Evolutionary conservation across 1,140 invertebrate species (phyloP).

Genomic region (Anadara kagoshimensis): DNA sequence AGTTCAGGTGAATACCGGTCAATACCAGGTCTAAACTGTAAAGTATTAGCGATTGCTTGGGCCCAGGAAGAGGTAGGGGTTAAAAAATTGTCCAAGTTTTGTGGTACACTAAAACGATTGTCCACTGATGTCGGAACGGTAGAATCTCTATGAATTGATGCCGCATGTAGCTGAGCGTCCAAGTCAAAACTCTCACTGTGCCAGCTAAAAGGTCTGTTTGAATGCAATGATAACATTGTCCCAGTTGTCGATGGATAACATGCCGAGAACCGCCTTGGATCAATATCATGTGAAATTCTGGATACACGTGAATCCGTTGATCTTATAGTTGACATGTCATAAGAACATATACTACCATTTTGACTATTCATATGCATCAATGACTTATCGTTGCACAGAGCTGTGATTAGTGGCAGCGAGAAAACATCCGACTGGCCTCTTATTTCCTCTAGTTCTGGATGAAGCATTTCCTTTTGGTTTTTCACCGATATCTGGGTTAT

Average conservation of each 20-base stretch:
- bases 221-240: slow-evolving; percentile 50
- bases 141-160: slow-evolving; percentile 11
- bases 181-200: slow-evolving; percentile 69
- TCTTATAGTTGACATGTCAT: slow-evolving; percentile 62
- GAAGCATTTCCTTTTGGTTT: slow-evolving; percentile 61
- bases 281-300: slow-evolving; percentile 56
- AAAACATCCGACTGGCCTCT: slow-evolving; percentile 57
- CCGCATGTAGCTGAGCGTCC: slow-evolving; percentile 51
- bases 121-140: slow-evolving; percentile 36
- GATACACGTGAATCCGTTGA: slow-evolving; percentile 64
- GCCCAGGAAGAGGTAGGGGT: slow-evolving; percentile 44
- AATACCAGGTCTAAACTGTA: slow-evolving; percentile 29
- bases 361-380: slow-evolving; percentile 48
- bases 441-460: slow-evolving; percentile 67
- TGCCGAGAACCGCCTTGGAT: slow-evolving; percentile 61
- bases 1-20: slow-evolving; percentile 55
- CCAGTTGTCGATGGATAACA: slow-evolving; percentile 53
- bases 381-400: slow-evolving; percentile 64
- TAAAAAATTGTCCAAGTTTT: slow-evolving; percentile 48
- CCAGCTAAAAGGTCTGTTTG: slow-evolving; percentile 67
- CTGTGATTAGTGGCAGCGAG: slow-evolving; percentile 65
- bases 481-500: slow-evolving; percentile 53
- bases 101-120: slow-evolving; percentile 60
- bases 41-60: slow-evolving; percentile 47
- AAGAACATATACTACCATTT: slow-evolving; percentile 49